Conservation (phyloP, 2,797 vertebrate genomes). For the Dendrocincla fuliginosa region DNA sequence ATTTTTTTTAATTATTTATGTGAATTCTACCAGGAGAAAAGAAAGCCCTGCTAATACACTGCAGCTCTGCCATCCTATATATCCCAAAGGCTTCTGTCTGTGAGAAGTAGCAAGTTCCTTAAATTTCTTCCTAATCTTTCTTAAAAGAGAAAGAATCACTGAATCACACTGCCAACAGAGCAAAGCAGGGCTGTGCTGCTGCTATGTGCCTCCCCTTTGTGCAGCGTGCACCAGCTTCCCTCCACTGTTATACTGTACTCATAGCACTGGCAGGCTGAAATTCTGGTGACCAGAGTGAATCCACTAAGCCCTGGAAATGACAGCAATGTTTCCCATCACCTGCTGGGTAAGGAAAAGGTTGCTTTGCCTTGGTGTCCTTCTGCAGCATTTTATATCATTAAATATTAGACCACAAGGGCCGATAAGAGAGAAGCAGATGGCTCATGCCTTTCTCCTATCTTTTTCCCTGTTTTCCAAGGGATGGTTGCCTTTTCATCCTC, state of each 20-base stretch:
- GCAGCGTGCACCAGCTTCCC: neutral
- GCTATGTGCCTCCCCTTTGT: neutral
- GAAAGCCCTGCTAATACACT: neutral
- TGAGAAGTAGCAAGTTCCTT: neutral
- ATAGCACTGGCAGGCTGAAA: neutral
- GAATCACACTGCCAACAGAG: neutral
- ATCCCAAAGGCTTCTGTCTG: neutral
- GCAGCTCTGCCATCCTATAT: neutral
- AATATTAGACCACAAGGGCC: neutral
- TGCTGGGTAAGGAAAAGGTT: neutral
- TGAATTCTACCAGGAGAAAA: neutral
- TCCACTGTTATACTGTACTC: accelerated
- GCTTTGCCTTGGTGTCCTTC: neutral
- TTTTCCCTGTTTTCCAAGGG: neutral
- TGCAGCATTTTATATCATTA: neutral
- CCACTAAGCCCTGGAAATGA: neutral
- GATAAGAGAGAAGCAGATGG: neutral
- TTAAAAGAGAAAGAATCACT: neutral
- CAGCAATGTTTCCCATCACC: neutral
- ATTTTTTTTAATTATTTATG: neutral
- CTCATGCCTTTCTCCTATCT: neutral
- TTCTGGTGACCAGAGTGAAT: neutral
- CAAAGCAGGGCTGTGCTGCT: neutral
- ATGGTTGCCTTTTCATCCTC: neutral
- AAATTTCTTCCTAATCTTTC: neutral